Conservation (phyloP, 2,888 invertebrate genomes). For the Emmelina monodactyla region DNA sequence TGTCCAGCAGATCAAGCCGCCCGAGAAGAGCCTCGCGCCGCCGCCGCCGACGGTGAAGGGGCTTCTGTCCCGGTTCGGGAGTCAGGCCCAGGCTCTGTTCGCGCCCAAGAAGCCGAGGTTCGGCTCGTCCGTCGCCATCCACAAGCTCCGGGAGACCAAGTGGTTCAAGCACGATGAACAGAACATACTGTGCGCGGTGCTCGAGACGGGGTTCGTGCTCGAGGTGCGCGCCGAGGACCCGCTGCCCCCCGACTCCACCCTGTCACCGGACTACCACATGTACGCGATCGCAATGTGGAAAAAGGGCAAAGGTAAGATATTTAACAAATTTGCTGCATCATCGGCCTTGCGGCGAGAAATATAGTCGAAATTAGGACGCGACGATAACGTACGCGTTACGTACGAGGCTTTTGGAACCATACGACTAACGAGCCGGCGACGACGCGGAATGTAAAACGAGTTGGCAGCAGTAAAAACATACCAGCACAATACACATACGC, state of each 20-base stretch:
- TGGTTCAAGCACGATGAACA: conserved; percentile 78
- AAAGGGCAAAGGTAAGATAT: conserved; percentile 73
- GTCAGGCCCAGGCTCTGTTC: conserved; percentile 62
- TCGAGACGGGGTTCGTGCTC: conserved; percentile 76
- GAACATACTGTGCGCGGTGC: conserved; percentile 74
- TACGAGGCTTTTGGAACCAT: conserved; percentile 25
- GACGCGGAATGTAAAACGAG: too few relatives aligned
- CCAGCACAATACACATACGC: too few relatives aligned
- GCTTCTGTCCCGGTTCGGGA: conserved; percentile 62
- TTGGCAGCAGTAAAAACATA: too few relatives aligned
- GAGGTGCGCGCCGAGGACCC: conserved; percentile 67
- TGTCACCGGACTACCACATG: conserved; percentile 64
- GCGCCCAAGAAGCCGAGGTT: conserved; percentile 62
- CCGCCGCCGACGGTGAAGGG: conserved; percentile 59
- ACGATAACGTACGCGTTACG: conserved; percentile 27
- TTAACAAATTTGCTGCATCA: too few relatives aligned
- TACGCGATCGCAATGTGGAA: conserved; percentile 77
- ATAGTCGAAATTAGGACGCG: conserved; percentile 21
- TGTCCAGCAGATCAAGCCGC: conserved; percentile 64
- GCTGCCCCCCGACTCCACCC: conserved; percentile 45
- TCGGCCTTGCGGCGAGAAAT: too few relatives aligned
- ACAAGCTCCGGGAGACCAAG: conserved; percentile 76
- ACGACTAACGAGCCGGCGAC: conserved; percentile 24
- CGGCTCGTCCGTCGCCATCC: conserved; percentile 73
- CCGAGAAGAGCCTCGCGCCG: conserved; percentile 59